These are phyloP conservation scores for Ophonus ardosiacus DNA, from an alignment of 2,888 invertebrate genomes.

Conservation along the genomic window DNA sequence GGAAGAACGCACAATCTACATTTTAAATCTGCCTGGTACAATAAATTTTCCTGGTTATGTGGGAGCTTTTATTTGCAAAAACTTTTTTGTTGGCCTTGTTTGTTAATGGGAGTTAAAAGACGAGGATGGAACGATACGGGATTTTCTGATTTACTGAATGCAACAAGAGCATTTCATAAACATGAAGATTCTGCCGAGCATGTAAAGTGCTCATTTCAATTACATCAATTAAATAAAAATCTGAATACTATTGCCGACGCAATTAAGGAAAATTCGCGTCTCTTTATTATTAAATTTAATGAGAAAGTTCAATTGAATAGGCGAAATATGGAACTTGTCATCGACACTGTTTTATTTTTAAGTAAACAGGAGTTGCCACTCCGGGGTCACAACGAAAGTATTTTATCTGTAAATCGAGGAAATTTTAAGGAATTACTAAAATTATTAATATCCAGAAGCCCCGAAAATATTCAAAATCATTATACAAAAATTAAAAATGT, in stretches of 20 bases:
- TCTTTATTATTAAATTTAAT: background rate
- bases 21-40: too few relatives aligned
- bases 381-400: conserved; percentile 57
- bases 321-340: background rate
- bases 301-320: background rate
- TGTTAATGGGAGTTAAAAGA: conserved; percentile 28
- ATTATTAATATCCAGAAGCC: conserved; percentile 58
- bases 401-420: conserved; percentile 50
- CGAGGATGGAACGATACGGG: conserved; percentile 24
- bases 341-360: background rate
- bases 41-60: too few relatives aligned
- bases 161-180: conserved; percentile 30
- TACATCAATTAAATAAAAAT: conserved; percentile 61
- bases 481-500: conserved; percentile 65
- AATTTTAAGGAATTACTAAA: conserved; percentile 65
- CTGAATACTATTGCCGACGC: background rate
- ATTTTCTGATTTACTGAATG: conserved; percentile 53
- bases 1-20: too few relatives aligned
- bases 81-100: conserved; percentile 51
- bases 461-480: conserved; percentile 65
- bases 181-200: conserved; percentile 57
- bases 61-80: too few relatives aligned
- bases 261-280: background rate
- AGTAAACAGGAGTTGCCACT: conserved; percentile 24
- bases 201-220: conserved; percentile 27